Percentiles rank a stretch among this genome's conserved stretches.
Conservation (phyloP, 2,113 vertebrate species). For the Barbus barbus region DNA sequence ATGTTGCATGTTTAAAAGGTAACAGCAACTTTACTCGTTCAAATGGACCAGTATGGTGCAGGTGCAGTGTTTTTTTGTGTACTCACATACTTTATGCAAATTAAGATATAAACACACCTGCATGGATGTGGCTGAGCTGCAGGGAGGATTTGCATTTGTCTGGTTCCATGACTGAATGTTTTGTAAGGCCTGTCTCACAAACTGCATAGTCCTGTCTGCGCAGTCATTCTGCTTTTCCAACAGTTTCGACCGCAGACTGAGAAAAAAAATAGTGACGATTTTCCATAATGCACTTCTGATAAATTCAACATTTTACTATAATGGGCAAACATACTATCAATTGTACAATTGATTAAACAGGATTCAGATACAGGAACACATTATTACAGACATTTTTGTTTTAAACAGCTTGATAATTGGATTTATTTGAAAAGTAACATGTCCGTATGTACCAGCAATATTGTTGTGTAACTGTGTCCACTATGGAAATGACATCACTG, state of each 20-base stretch:
- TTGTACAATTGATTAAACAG: not conserved
- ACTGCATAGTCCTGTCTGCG: constrained; percentile 57
- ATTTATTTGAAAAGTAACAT: not conserved
- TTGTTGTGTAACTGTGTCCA: constrained; percentile 65
- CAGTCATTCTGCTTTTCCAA: constrained; percentile 64
- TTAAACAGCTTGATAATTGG: no score
- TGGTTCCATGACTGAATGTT: constrained; percentile 70
- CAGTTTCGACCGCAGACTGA: constrained; percentile 68
- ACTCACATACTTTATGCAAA: not conserved
- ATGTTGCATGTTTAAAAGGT: not conserved
- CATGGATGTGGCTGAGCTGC: constrained; percentile 55
- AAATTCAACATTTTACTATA: not conserved
- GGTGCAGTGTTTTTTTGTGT: not conserved
- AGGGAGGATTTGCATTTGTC: constrained; percentile 14
- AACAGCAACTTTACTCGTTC: not conserved
- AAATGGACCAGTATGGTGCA: not conserved
- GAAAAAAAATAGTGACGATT: not conserved
- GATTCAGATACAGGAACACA: not conserved
- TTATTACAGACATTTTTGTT: not conserved
- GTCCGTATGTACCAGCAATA: constrained; percentile 68
- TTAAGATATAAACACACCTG: constrained; percentile 64
- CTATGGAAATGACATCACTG: constrained; percentile 55
- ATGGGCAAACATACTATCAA: not conserved
- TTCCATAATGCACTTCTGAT: not conserved
- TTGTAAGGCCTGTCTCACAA: constrained; percentile 62